phyloP scores from a whole-genome alignment of 2,888 invertebrate genomes.

The Acronicta psi region DNA sequence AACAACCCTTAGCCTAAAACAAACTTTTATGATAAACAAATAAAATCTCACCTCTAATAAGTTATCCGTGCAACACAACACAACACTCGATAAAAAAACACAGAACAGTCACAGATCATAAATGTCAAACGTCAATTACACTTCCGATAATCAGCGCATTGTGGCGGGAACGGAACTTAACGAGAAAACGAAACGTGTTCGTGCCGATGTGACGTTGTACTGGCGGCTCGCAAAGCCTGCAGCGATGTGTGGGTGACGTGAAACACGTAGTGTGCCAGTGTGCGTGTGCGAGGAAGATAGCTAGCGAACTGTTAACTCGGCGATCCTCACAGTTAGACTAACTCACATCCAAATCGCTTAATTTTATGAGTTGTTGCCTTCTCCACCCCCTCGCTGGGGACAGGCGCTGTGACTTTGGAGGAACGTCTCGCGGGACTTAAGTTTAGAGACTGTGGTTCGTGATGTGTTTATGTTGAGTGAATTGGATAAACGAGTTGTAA shows the following conservation, averaged over 20 bases:
- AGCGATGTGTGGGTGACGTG: conserved; percentile 43
- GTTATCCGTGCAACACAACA: conserved; percentile 51
- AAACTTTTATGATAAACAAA: conserved; percentile 12
- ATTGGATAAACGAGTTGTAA: conserved; percentile 12
- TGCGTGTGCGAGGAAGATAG: conserved; percentile 77
- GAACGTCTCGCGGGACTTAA: conserved; percentile 52
- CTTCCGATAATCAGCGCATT: conserved; percentile 57
- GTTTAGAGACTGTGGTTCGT: conserved; percentile 22
- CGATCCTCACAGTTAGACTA: conserved; percentile 89
- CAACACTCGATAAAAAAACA: conserved; percentile 53
- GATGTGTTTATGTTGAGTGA: conserved; percentile 24
- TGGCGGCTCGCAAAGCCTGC: conserved; percentile 48
- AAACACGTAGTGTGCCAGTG: conserved; percentile 57
- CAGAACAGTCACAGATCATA: conserved; percentile 55
- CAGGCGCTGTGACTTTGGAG: conserved; percentile 72
- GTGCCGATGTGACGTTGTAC: conserved; percentile 56
- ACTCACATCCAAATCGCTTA: conserved; percentile 89
- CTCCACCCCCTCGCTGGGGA: conserved; percentile 85
- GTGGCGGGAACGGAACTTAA: conserved; percentile 57
- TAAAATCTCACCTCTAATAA: conserved; percentile 48
- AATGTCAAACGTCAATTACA: conserved; percentile 62
- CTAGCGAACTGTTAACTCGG: conserved; percentile 83
- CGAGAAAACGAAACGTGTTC: conserved; percentile 51
- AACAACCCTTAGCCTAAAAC: conserved; percentile 19
- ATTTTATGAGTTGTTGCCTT: conserved; percentile 90